A percentile compares a stretch with the other conserved stretches of the same genome.
These are phyloP conservation scores for Cepaea hortensis DNA, from an alignment of 2,888 invertebrate genomes.

Conservation along the genomic window DNA sequence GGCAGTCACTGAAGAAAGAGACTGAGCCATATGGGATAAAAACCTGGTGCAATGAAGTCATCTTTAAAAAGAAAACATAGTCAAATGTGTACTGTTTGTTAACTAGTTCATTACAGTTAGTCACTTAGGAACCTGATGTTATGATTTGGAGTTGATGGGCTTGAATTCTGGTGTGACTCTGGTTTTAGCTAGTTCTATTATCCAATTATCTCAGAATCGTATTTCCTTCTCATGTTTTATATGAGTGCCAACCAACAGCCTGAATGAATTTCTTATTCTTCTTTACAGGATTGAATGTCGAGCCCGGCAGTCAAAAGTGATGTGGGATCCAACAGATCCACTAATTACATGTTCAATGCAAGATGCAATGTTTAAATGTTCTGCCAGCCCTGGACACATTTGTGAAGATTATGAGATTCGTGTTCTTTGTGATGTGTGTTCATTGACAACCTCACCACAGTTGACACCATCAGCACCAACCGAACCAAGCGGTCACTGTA, in stretches of 20 bases:
- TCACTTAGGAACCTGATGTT: too few species aligned
- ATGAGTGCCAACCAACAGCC: neutral
- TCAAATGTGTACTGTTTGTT: too few species aligned
- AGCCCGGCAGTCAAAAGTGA: slow-evolving; percentile 8
- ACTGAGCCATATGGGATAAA: too few species aligned
- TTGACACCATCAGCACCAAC: neutral
- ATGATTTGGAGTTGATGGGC: too few species aligned
- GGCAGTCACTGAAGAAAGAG: too few species aligned
- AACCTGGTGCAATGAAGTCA: too few species aligned
- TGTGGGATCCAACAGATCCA: slow-evolving; percentile 39
- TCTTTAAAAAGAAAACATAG: too few species aligned
- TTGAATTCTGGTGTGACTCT: too few species aligned
- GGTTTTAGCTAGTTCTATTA: too few species aligned
- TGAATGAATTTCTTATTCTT: too few species aligned
- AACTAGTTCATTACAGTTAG: too few species aligned
- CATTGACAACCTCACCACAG: slow-evolving; percentile 27
- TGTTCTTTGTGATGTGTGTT: slow-evolving; percentile 71
- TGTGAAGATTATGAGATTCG: slow-evolving; percentile 74
- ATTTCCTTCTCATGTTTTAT: neutral
- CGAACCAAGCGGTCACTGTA: neutral
- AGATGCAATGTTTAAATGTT: slow-evolving; percentile 83
- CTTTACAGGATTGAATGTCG: slow-evolving; percentile 43
- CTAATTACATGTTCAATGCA: slow-evolving; percentile 74
- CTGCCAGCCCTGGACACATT: slow-evolving; percentile 64
- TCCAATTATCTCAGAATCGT: too few species aligned